Conservation (phyloP, 1,140 invertebrate genomes). For the Anagrus nilaparvatae region DNA sequence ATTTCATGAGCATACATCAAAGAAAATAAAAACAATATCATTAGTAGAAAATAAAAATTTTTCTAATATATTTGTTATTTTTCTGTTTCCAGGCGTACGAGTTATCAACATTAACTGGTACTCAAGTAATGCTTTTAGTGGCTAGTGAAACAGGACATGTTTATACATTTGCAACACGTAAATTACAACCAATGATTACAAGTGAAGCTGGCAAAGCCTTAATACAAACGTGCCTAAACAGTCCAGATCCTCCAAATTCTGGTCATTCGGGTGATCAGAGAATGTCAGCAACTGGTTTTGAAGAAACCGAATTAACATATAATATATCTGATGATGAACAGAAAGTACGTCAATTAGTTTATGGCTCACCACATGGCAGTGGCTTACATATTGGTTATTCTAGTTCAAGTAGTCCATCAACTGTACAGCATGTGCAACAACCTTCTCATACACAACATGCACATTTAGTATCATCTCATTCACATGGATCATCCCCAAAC, state of each 20-base stretch:
- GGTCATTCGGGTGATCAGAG: constrained; percentile 70
- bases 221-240: constrained; percentile 97
- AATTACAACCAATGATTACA: constrained; percentile 99
- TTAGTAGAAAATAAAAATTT: no score
- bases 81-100: constrained; percentile 83
- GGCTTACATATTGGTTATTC: constrained; percentile 45
- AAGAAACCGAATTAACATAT: constrained; percentile 96
- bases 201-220: constrained; percentile 96
- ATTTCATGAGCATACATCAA: no score
- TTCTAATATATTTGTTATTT: no score
- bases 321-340: constrained; percentile 88
- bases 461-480: constrained; percentile 47
- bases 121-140: constrained; percentile 95
- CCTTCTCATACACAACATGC: constrained; percentile 49
- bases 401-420: constrained; percentile 36
- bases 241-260: constrained; percentile 82
- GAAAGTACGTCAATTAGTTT: constrained; percentile 93
- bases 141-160: constrained; percentile 97
- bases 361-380: constrained; percentile 59
- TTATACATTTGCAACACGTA: constrained; percentile 98
- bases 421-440: constrained; percentile 53
- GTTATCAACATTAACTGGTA: constrained; percentile 95
- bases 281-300: constrained; percentile 97
- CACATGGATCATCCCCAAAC: constrained; percentile 48
- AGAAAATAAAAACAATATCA: no score